These are phyloP conservation scores for Sebastes dallii DNA, from an alignment of 2,797 vertebrate species.

Conservation along the genomic window DNA sequence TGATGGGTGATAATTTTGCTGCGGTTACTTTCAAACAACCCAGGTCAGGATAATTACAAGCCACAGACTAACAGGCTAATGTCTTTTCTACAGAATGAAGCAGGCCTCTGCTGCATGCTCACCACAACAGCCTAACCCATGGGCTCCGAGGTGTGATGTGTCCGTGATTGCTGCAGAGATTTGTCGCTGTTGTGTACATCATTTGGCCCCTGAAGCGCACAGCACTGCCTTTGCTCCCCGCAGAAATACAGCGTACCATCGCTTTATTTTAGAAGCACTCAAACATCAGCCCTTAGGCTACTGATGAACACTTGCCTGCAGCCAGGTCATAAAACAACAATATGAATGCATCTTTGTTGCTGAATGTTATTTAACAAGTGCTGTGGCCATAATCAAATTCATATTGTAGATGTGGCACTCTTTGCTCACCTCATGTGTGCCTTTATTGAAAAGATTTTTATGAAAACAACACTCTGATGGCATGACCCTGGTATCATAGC, in stretches of 20 bases:
- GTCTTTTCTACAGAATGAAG: conserved; percentile 34
- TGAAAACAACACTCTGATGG: background rate
- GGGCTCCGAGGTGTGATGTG: conserved; percentile 52
- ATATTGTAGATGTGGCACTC: background rate
- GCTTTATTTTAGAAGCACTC: conserved; percentile 45
- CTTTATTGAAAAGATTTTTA: background rate
- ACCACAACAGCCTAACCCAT: conserved; percentile 36
- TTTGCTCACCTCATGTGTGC: background rate
- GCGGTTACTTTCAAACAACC: background rate
- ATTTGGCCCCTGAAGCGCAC: conserved; percentile 38
- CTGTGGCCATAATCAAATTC: conserved; percentile 15
- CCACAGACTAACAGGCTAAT: conserved; percentile 23
- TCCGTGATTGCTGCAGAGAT: conserved; percentile 54
- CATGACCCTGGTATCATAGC: background rate
- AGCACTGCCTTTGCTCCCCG: conserved; percentile 30
- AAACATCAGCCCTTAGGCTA: conserved; percentile 25
- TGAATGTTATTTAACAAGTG: background rate
- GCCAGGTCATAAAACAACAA: conserved; percentile 42
- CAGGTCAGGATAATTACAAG: conserved; percentile 25
- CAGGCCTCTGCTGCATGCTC: conserved; percentile 10
- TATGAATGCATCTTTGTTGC: conserved; percentile 3
- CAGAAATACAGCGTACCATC: conserved; percentile 36
- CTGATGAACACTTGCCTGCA: conserved; percentile 25
- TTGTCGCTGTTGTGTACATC: conserved; percentile 41
- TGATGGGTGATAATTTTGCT: background rate